Conservation (phyloP, 2,113 vertebrate genomes). For the Solea senegalensis region DNA sequence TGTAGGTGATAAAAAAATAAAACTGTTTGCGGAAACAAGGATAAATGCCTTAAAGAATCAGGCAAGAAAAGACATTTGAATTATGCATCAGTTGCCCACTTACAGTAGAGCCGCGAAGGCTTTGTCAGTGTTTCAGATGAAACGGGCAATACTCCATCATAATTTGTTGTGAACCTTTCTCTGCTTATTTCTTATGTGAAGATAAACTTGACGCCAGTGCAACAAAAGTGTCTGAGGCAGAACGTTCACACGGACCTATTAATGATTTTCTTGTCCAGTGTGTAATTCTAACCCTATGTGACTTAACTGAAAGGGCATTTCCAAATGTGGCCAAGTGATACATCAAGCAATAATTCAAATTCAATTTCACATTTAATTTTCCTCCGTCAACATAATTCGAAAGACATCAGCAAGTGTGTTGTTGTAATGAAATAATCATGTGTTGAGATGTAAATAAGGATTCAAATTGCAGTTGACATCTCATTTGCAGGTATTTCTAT, state of each 20-base stretch:
- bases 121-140: constrained; percentile 40
- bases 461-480: constrained; percentile 27
- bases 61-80: constrained; percentile 27
- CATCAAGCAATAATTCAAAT: too few species aligned
- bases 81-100: constrained; percentile 41
- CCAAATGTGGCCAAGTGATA: too few species aligned
- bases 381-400: not conserved
- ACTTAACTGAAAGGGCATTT: too few species aligned
- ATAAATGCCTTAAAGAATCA: constrained; percentile 63
- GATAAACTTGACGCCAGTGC: not conserved
- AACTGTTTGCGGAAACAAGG: constrained; percentile 57
- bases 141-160: constrained; percentile 40
- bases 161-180: constrained; percentile 13
- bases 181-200: constrained; percentile 3
- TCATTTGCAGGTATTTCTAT: constrained; percentile 34
- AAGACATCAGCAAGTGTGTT: constrained; percentile 9
- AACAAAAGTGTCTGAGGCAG: too few species aligned
- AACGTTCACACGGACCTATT: too few species aligned
- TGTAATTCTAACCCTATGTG: too few species aligned
- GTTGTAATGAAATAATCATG: constrained; percentile 1
- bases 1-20: constrained; percentile 56
- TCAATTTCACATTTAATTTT: not conserved
- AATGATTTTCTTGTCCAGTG: too few species aligned
- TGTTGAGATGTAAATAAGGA: constrained; percentile 17
- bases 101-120: constrained; percentile 37